Percentiles rank a stretch among this genome's conserved stretches.
These are phyloP conservation scores for Varanus komodoensis DNA, from an alignment of 2,113 vertebrate genomes.

Conservation along the genomic window DNA sequence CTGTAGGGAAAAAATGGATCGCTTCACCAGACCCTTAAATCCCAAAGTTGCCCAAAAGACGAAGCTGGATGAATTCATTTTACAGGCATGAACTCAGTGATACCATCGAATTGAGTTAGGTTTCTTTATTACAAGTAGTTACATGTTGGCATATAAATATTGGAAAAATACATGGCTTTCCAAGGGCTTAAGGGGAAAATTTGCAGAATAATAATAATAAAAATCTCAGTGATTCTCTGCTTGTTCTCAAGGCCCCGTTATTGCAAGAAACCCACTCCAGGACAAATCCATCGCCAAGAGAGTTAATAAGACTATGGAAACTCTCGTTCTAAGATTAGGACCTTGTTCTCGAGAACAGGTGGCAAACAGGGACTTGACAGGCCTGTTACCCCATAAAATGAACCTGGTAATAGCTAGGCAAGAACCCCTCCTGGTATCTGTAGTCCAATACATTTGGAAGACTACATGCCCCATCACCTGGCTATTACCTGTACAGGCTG, in stretches of 20 bases:
- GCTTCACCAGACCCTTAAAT: background rate
- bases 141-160: constrained; percentile 75
- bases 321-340: background rate
- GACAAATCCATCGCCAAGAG: constrained; percentile 10
- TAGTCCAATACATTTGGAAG: no score
- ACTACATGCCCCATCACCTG: no score
- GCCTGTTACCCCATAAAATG: background rate
- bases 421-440: background rate
- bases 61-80: no score
- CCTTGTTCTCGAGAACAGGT: background rate
- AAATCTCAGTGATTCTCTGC: constrained; percentile 24
- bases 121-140: constrained; percentile 79
- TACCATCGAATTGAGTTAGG: constrained; percentile 33
- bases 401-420: background rate
- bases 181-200: constrained; percentile 67
- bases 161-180: constrained; percentile 80
- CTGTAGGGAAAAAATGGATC: background rate
- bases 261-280: background rate
- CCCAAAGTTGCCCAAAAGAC: no score
- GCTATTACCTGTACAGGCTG: no score
- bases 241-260: constrained; percentile 45
- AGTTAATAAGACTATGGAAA: background rate
- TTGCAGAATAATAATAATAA: constrained; percentile 47
- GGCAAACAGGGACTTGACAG: background rate
- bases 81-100: background rate